Conservation (phyloP, 2,797 vertebrate genomes). For the Thripadectes ignobilis region DNA sequence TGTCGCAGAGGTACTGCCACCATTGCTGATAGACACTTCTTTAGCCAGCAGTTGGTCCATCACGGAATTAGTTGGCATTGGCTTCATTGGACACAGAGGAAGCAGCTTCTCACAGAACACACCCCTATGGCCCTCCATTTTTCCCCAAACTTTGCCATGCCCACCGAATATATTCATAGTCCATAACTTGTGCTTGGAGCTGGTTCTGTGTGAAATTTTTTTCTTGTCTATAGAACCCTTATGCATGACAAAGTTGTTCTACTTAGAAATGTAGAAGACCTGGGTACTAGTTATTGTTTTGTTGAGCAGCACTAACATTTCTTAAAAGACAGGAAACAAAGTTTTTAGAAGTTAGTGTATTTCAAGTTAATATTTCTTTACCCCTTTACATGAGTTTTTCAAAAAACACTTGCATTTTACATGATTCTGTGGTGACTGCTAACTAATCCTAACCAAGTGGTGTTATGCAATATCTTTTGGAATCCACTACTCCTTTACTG, state of each 20-base stretch:
- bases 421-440: neutral
- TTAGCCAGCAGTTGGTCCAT: rapidly evolving
- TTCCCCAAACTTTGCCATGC: neutral
- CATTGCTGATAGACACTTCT: rapidly evolving
- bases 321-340: neutral
- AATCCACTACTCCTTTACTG: neutral
- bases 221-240: neutral
- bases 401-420: neutral
- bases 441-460: neutral
- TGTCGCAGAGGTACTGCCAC: neutral
- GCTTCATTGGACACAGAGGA: neutral
- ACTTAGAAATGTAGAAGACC: neutral
- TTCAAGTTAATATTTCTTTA: neutral
- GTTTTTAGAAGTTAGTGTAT: neutral
- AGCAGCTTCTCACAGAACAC: neutral
- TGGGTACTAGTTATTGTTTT: neutral
- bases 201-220: neutral
- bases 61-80: rapidly evolving
- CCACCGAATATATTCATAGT: neutral
- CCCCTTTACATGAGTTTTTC: neutral
- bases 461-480: neutral
- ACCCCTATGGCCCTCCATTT: neutral
- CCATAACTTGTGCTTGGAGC: neutral
- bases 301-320: neutral
- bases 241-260: neutral